A percentile compares a stretch with the other conserved stretches of the same genome.
phyloP scores from a whole-genome alignment of 2,113 vertebrate species.

The Uropsilus gracilis region DNA sequence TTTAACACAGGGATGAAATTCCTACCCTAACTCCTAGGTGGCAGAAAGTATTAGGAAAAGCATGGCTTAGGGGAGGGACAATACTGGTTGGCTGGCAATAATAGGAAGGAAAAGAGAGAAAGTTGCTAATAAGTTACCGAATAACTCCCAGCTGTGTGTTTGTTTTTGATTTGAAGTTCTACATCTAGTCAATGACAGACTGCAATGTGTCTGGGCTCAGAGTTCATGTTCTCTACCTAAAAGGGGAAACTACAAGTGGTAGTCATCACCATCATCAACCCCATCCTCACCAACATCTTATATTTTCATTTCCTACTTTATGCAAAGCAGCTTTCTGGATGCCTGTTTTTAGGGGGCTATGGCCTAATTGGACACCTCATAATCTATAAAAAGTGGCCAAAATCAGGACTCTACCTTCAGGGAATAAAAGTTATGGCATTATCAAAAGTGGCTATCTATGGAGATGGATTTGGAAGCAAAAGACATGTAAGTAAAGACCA shows the following conservation, averaged over 20 bases:
- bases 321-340: background rate
- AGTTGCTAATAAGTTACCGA: background rate
- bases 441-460: background rate
- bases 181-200: background rate
- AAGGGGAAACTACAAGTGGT: background rate
- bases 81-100: background rate
- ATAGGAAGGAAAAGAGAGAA: background rate
- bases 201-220: background rate
- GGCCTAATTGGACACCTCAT: background rate
- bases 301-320: background rate
- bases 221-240: background rate
- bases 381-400: background rate
- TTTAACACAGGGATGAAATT: background rate
- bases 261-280: background rate
- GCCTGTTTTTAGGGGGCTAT: background rate
- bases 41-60: background rate
- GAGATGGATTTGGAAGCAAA: slow-evolving; percentile 45
- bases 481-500: background rate
- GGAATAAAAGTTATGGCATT: background rate
- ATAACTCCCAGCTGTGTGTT: background rate
- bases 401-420: background rate
- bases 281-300: background rate
- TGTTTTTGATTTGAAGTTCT: background rate
- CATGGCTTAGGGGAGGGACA: background rate
- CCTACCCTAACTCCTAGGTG: background rate